A percentile compares a stretch with the other conserved stretches of the same genome.
Evolutionary conservation across 2,888 invertebrate species (phyloP).

Genomic region (Xanthia icteritia): DNA sequence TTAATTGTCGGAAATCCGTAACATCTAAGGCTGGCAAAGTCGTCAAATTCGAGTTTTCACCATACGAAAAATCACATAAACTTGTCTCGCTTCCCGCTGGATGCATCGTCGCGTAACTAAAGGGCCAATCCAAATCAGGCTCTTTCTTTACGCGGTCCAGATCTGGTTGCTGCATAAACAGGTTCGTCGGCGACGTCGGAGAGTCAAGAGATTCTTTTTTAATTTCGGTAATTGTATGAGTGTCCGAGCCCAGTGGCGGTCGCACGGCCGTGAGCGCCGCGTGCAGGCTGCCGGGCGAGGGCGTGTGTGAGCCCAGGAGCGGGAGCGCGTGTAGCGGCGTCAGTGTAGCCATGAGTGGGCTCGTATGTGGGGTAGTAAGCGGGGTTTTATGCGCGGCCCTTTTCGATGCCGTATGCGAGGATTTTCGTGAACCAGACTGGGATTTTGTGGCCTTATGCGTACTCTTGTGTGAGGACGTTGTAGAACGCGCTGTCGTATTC

Average conservation of each 20-base stretch:
- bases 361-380: constrained; percentile 10
- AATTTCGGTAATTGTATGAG: constrained; percentile 54
- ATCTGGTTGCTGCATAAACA: constrained; percentile 76
- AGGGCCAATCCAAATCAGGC: constrained; percentile 78
- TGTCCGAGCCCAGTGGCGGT: constrained; percentile 2
- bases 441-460: constrained; percentile 25
- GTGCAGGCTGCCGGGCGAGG: constrained; percentile 13
- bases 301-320: background rate
- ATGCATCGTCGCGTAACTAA: constrained; percentile 71
- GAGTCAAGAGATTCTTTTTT: constrained; percentile 64
- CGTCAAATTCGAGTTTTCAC: constrained; percentile 76
- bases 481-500: constrained; percentile 39
- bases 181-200: constrained; percentile 46
- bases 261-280: constrained; percentile 16
- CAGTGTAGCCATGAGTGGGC: constrained; percentile 18
- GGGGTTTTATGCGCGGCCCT: constrained; percentile 27
- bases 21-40: constrained; percentile 75
- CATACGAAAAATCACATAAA: constrained; percentile 82
- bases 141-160: constrained; percentile 75
- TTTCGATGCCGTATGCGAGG: constrained; percentile 27
- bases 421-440: constrained; percentile 30
- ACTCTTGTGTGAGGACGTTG: constrained; percentile 29
- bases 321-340: constrained; percentile 16
- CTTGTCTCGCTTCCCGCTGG: constrained; percentile 74
- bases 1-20: constrained; percentile 76